These are phyloP conservation scores for Pammene fasciana DNA, from an alignment of 2,888 invertebrate genomes.

Conservation along the genomic window DNA sequence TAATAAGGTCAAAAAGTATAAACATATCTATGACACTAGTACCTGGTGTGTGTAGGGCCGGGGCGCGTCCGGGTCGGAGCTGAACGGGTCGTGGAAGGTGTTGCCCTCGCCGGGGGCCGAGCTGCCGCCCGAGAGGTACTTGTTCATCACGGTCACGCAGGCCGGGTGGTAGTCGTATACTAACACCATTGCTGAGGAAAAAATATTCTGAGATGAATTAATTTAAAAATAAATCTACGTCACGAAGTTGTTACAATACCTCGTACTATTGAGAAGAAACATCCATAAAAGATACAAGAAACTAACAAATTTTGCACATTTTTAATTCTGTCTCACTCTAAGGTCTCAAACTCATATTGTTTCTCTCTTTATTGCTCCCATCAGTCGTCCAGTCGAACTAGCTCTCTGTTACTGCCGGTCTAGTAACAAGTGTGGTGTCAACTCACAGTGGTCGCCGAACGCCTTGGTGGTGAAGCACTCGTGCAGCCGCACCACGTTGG, in stretches of 20 bases:
- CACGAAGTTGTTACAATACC: no score
- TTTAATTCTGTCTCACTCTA: no score
- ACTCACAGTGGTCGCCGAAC: conserved; percentile 97
- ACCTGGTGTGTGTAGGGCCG: conserved; percentile 90
- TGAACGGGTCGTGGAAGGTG: conserved; percentile 86
- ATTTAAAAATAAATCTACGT: no score
- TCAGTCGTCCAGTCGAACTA: no score
- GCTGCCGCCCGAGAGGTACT: conserved; percentile 88
- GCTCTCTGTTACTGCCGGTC: no score
- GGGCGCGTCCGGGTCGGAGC: conserved; percentile 91
- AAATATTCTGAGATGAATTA: background rate
- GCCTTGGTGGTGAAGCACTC: conserved; percentile 98
- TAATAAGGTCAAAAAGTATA: no score
- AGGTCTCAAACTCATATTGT: no score
- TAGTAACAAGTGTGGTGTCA: no score
- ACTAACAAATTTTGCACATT: no score
- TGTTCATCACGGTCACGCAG: conserved; percentile 92
- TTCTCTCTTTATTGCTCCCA: no score
- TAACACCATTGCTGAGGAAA: conserved; percentile 91
- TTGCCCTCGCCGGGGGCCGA: conserved; percentile 57
- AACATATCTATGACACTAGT: background rate
- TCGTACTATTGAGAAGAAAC: no score
- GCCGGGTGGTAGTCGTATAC: conserved; percentile 98
- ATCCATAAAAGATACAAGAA: no score
- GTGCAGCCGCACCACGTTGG: conserved; percentile 95